Conservation (phyloP, 2,888 invertebrate genomes). For the Sceliomorpha sp. region DNA sequence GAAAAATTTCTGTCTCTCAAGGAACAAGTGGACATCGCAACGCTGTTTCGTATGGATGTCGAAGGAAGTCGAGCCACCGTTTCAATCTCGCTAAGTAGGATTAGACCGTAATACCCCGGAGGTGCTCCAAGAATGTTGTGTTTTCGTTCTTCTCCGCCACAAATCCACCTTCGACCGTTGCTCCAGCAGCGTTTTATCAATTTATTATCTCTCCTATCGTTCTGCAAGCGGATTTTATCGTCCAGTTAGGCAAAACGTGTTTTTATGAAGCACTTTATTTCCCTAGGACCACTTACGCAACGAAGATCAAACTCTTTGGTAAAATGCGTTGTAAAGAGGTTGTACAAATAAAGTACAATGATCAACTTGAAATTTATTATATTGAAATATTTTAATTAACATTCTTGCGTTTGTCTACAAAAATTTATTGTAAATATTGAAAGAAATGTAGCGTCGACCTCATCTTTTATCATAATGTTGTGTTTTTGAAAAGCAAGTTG, state of each 20-base stretch:
- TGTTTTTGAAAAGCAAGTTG: too few relatives aligned
- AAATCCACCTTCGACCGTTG: slow-evolving; percentile 37
- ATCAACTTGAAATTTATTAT: too few relatives aligned
- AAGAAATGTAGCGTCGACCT: too few relatives aligned
- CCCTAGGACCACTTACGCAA: slow-evolving; percentile 11
- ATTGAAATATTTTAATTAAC: too few relatives aligned
- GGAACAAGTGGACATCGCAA: slow-evolving; percentile 36
- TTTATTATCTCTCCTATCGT: slow-evolving; percentile 49
- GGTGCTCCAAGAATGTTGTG: slow-evolving; percentile 25
- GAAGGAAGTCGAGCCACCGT: slow-evolving; percentile 45
- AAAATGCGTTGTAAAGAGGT: slow-evolving; percentile 14
- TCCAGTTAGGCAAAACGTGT: slow-evolving; percentile 29
- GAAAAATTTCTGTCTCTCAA: slow-evolving; percentile 39
- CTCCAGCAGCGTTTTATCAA: slow-evolving; percentile 43
- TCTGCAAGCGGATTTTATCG: slow-evolving; percentile 34
- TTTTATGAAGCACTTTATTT: slow-evolving; percentile 26
- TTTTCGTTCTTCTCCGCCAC: slow-evolving; percentile 35
- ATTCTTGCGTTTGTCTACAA: too few relatives aligned
- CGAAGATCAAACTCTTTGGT: slow-evolving; percentile 12
- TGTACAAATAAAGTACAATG: too few relatives aligned
- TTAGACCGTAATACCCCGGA: slow-evolving; percentile 37
- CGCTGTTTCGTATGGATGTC: slow-evolving; percentile 48
- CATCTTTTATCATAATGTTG: too few relatives aligned
- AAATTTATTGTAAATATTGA: too few relatives aligned
- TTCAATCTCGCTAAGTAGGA: slow-evolving; percentile 56